Percentiles rank a stretch among this genome's conserved stretches.
These are phyloP conservation scores for Macaria notata DNA, from an alignment of 2,888 invertebrate genomes.

Conservation along the genomic window DNA sequence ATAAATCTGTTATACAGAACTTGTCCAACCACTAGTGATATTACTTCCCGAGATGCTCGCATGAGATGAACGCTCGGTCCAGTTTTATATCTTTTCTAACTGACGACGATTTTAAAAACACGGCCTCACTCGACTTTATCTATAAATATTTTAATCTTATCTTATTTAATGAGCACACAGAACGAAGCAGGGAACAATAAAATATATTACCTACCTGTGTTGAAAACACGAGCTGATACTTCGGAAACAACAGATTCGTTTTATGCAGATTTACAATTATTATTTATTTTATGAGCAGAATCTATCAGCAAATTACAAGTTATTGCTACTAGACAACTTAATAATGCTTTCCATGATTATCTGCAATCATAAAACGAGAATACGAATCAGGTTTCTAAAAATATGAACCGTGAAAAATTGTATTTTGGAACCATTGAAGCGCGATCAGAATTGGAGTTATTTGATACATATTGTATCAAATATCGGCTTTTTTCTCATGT, in stretches of 20 bases:
- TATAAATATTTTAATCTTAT: conserved; percentile 57
- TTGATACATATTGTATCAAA: conserved; percentile 55
- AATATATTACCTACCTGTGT: conserved; percentile 48
- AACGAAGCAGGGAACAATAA: conserved; percentile 43
- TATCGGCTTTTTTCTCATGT: conserved; percentile 51
- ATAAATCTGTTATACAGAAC: conserved; percentile 75
- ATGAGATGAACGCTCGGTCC: conserved; percentile 17
- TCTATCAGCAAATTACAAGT: conserved; percentile 36
- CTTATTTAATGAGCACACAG: conserved; percentile 49
- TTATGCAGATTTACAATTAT: conserved; percentile 12
- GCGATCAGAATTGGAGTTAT: conserved; percentile 49
- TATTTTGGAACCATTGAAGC: conserved; percentile 62
- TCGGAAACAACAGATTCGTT: conserved; percentile 12
- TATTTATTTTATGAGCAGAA: conserved; percentile 19
- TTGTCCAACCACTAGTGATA: conserved; percentile 49
- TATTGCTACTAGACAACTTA: conserved; percentile 41
- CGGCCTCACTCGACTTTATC: conserved; percentile 35
- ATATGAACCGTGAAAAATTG: conserved; percentile 59
- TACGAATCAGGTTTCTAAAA: conserved; percentile 48
- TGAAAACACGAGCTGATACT: conserved; percentile 27
- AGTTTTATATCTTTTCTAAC: conserved; percentile 21
- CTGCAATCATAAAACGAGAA: conserved; percentile 38
- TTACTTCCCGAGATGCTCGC: conserved; percentile 32
- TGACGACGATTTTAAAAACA: conserved; percentile 19
- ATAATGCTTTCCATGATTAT: conserved; percentile 37